These are phyloP conservation scores for Listrodromus nycthemerus DNA, from an alignment of 2,888 invertebrate genomes.

Conservation along the genomic window DNA sequence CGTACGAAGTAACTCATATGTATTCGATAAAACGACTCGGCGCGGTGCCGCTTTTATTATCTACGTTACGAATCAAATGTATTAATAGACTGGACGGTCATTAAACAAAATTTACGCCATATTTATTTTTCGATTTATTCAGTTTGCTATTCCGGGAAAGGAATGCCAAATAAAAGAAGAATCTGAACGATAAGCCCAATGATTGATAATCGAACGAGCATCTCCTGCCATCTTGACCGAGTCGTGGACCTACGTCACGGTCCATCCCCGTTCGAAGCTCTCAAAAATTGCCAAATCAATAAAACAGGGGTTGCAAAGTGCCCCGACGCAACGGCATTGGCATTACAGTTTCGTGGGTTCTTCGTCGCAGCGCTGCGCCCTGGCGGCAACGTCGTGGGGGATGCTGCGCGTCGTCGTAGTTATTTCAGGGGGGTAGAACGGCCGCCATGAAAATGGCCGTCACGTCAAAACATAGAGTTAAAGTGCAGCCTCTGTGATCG, in stretches of 20 bases:
- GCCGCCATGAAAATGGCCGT: conserved; percentile 80
- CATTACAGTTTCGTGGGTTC: conserved; percentile 2
- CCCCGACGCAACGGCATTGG: conserved; percentile 15
- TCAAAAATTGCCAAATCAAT: conserved; percentile 81
- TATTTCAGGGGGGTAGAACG: conserved; percentile 66
- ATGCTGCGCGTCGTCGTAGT: conserved; percentile 40
- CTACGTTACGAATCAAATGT: neutral
- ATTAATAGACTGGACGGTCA: neutral
- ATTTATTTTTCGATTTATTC: neutral
- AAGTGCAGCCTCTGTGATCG: conserved; percentile 73
- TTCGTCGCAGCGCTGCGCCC: conserved; percentile 41
- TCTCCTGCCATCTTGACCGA: conserved; percentile 27
- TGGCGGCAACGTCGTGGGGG: conserved; percentile 35
- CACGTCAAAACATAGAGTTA: conserved; percentile 79
- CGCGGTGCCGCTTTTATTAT: neutral
- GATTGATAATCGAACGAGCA: conserved; percentile 8
- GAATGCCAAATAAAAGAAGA: too few species aligned
- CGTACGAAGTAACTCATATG: neutral
- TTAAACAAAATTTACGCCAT: neutral
- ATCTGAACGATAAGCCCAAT: neutral
- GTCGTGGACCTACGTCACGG: conserved; percentile 13
- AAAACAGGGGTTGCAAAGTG: conserved; percentile 75
- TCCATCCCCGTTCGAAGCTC: neutral
- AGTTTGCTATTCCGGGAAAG: too few species aligned
- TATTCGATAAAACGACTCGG: neutral